Base-by-base conservation (phyloP, 1,140 invertebrate genomes). In the Drosophila eugracilis region DNA sequence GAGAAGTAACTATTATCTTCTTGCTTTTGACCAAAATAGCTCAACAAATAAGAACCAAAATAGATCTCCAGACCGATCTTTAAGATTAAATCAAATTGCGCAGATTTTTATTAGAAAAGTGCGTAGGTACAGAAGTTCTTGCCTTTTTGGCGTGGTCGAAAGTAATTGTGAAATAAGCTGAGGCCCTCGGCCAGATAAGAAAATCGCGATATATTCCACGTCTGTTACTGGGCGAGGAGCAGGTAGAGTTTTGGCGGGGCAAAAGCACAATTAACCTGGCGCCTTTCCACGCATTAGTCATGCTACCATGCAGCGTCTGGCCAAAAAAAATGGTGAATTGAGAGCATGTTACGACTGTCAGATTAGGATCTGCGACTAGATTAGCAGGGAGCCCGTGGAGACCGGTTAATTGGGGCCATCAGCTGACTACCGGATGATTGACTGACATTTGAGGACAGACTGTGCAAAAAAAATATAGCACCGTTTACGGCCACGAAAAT, bases 351-450 rank as follows among this genome's bases (percentile, higher is more conserved):
- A 66, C 17, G 34, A 15, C 21, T 26, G 52, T 42, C 52, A 60
- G 60, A 65, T 65, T 60, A 60, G 30, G 41, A 60, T 60, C 41
- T 36, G n/a, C 10, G 6, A 3, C 7, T 41, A 48, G 66, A 70
- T 70, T 70, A 70, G 49, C 37, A 6, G 15, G 15, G 4, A 48
- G 41, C 60, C 21, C 49, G 30, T 57, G 36, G 24, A 67, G 52
- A 39, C 7, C 26, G 19, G 14, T 14, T 17, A 69, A 72, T 71
- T 71, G 30, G 19, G 62, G 24, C 39, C 53, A 72, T 60, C 69
- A 72, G 66, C 66, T 72, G 69, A 58, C 69, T 60, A 28, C 36
- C 24, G 67, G 28, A 26, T 72, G 69, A 72, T 72, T 72, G 69
- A 72, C 69, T 19, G 65, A 37, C 54, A 44, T 58, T 58, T 30